Evolutionary conservation across 2,888 invertebrate genomes (phyloP).

Genomic region (Caenorhabditis virilis): DNA sequence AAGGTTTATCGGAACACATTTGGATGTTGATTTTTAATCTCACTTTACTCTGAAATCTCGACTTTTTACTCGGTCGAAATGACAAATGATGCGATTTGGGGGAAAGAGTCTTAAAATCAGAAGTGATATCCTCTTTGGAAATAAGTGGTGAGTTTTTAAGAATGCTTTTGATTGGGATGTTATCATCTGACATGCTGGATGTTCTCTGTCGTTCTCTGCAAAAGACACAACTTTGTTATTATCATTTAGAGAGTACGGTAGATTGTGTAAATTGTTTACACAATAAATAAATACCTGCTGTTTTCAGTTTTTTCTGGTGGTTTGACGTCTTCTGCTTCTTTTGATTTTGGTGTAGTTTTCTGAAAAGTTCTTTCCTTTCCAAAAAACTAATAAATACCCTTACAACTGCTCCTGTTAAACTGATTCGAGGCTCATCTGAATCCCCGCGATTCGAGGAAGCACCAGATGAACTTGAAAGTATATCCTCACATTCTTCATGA

Average conservation of each 20-base stretch:
- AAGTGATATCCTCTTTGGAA: constrained; percentile 24
- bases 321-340: constrained; percentile 31
- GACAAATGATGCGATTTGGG: too few relatives aligned
- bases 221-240: not conserved
- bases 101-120: too few relatives aligned
- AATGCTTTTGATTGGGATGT: constrained; percentile 27
- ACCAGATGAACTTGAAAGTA: not conserved
- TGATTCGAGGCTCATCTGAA: too few relatives aligned
- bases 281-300: not conserved
- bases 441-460: too few relatives aligned
- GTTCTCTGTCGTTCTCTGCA: constrained; percentile 17
- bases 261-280: not conserved
- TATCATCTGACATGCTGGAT: constrained; percentile 24
- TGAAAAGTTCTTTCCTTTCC: too few relatives aligned
- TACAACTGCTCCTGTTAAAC: too few relatives aligned
- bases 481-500: constrained; percentile 4
- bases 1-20: too few relatives aligned
- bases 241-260: not conserved
- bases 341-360: constrained; percentile 29
- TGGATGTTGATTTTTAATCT: too few relatives aligned
- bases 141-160: constrained; percentile 26
- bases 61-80: not conserved
- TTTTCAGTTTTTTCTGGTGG: not conserved
- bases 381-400: too few relatives aligned
- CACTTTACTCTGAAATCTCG: constrained; percentile 8